These are phyloP conservation scores for Gallinago undulata DNA, from an alignment of 2,113 vertebrate species.

Conservation along the genomic window DNA sequence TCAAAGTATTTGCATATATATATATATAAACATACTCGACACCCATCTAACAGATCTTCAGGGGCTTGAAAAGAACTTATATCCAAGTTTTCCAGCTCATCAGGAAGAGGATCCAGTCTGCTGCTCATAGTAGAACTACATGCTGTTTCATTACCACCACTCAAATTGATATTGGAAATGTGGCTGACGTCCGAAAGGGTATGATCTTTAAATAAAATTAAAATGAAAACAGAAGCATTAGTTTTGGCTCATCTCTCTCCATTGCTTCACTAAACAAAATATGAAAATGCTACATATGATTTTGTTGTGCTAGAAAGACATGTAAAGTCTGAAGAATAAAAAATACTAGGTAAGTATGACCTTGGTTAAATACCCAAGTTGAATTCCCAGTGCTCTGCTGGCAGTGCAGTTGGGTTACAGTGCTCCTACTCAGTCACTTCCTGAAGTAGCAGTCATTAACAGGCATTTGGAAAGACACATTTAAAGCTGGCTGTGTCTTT, in stretches of 20 bases:
- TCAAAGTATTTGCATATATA: neutral
- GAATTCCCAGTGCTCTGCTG: neutral
- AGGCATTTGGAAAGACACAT: neutral
- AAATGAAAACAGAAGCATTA: neutral
- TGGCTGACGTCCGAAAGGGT: constrained; percentile 89
- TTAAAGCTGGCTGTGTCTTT: neutral
- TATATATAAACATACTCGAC: constrained; percentile 79
- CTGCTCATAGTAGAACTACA: constrained; percentile 75
- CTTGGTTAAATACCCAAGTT: neutral
- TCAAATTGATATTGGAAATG: constrained; percentile 87
- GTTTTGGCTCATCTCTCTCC: neutral
- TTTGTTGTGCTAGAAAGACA: neutral
- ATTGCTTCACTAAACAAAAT: neutral
- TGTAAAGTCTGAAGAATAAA: neutral
- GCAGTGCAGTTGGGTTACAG: neutral
- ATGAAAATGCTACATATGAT: neutral
- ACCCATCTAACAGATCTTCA: constrained; percentile 94
- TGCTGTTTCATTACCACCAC: constrained; percentile 83
- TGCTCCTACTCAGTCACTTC: neutral
- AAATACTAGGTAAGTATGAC: neutral
- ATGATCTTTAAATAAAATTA: constrained; percentile 63
- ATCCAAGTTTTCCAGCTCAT: constrained; percentile 86
- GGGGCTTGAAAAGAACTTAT: constrained; percentile 79
- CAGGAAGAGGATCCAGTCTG: constrained; percentile 77
- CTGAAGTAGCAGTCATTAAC: neutral